phyloP scores from a whole-genome alignment of 2,888 invertebrate species.

The Scaptomyza parva region DNA sequence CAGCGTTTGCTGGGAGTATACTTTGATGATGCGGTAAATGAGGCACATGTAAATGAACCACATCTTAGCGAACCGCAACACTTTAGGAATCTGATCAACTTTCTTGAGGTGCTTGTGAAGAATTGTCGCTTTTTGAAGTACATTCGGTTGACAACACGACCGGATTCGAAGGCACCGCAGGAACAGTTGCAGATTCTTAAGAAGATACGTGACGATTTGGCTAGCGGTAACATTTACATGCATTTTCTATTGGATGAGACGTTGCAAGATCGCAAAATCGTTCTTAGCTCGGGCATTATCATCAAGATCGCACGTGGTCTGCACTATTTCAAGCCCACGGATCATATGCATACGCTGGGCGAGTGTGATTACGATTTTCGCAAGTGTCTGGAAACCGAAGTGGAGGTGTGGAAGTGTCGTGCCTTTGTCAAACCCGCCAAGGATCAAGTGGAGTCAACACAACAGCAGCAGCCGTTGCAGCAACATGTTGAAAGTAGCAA shows the following conservation, averaged over 20 bases:
- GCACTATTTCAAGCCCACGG: slow-evolving; percentile 92
- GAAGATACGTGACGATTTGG: slow-evolving; percentile 87
- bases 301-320: slow-evolving; percentile 95
- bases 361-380: slow-evolving; percentile 91
- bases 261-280: slow-evolving; percentile 94
- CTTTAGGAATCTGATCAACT: slow-evolving; percentile 92
- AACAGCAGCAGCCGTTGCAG: slow-evolving; percentile 5
- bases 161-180: slow-evolving; percentile 85
- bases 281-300: slow-evolving; percentile 95
- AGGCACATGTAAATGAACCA: slow-evolving; percentile 92
- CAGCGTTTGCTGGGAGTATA: slow-evolving; percentile 91
- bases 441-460: neutral
- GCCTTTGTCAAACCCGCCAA: slow-evolving; percentile 58
- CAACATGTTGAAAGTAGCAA: slow-evolving; percentile 19
- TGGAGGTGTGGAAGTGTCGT: slow-evolving; percentile 87
- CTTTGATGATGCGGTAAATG: slow-evolving; percentile 89
- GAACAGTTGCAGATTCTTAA: slow-evolving; percentile 88
- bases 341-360: slow-evolving; percentile 89
- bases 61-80: slow-evolving; percentile 93
- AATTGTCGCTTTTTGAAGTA: slow-evolving; percentile 88
- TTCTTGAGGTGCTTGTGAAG: slow-evolving; percentile 91
- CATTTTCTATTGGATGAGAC: slow-evolving; percentile 89
- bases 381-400: slow-evolving; percentile 92
- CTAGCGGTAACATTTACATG: slow-evolving; percentile 87
- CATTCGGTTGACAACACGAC: slow-evolving; percentile 87